Conservation (phyloP, 1,140 invertebrate genomes). For the Panonychus citri region DNA sequence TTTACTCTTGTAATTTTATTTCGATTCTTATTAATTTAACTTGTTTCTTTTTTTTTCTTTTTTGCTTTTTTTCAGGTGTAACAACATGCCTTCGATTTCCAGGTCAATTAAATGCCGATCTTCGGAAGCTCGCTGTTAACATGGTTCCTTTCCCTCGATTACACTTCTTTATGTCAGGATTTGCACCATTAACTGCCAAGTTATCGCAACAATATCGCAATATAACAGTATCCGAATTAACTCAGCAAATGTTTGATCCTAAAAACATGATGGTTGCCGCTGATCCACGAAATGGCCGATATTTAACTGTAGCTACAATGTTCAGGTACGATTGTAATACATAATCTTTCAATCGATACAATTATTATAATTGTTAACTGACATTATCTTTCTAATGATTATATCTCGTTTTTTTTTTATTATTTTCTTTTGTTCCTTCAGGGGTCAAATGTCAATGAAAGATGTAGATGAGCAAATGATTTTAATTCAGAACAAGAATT, state of each 20-base stretch:
- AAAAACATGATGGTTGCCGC: constrained; percentile 53
- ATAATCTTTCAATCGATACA: background rate
- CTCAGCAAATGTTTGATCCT: constrained; percentile 34
- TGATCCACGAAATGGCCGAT: constrained; percentile 39
- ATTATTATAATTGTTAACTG: background rate
- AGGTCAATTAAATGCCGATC: constrained; percentile 44
- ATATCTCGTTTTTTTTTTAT: too few species aligned
- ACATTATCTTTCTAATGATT: too few species aligned
- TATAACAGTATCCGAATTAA: constrained; percentile 64
- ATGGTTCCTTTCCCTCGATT: constrained; percentile 73
- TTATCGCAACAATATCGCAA: constrained; percentile 54
- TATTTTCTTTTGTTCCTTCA: constrained; percentile 30
- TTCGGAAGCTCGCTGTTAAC: constrained; percentile 83
- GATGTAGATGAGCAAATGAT: constrained; percentile 37
- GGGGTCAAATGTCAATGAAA: constrained; percentile 30
- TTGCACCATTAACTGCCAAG: constrained; percentile 56
- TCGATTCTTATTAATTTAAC: too few species aligned
- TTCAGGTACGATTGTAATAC: constrained; percentile 23
- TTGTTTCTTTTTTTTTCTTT: background rate
- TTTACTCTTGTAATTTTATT: too few species aligned
- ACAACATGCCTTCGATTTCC: constrained; percentile 32
- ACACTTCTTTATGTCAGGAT: constrained; percentile 41
- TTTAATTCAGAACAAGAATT: constrained; percentile 35
- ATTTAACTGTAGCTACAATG: constrained; percentile 40
- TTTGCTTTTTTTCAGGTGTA: constrained; percentile 19